Evolutionary conservation across 2,113 vertebrate genomes (phyloP), one percentile per base, ranked within the genome.

Genomic region (Orientallactaga bullata): DNA sequence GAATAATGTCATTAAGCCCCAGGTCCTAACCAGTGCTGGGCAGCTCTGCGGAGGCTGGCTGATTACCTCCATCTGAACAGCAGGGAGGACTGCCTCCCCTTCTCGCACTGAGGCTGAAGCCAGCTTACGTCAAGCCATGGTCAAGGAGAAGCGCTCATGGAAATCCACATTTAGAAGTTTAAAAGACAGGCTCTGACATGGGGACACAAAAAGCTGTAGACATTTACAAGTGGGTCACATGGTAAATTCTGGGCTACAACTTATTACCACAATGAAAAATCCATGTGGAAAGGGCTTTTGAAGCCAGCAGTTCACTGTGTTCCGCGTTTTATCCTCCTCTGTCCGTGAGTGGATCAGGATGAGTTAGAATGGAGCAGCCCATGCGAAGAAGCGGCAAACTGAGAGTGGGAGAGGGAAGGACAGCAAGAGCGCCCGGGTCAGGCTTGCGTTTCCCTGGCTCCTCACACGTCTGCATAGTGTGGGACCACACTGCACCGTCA

Each of bases 31-130:
- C 24, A 23, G 47, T 23, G 15, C 74, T 6, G 63, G 35, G 65
- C 35, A 69, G 16, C 37, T 1, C 20, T 24, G 4, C 0, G 4
- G 26, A 83, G n/a, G 42, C 72, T 12, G 92, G 92, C 24, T 28
- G 3, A 16, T 60, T 12, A 32, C 60, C 3, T 30, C 28, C 0
- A 0, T 10, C 74, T 21, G 5, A 72, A 3, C 35, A 32, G 32
- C 0, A 0, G 0, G 7, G n/a, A n/a, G 26, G n/a, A 37, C 51
- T 35, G 69, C 30, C 47, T 72, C 84, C 90, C 1, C 3, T 0
- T 9, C 63, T 55, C 71, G 23, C 18, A 4, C 93, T 28, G 39
- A 39, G 18, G 8, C 66, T 83, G 32, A 0, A n/a, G 82, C 63
- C 85, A 17, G 32, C 87, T 39, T 39, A 69, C 16, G 26, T 2